phyloP scores from a whole-genome alignment of 2,888 invertebrate species.

The Drosophila fulvimacula region DNA sequence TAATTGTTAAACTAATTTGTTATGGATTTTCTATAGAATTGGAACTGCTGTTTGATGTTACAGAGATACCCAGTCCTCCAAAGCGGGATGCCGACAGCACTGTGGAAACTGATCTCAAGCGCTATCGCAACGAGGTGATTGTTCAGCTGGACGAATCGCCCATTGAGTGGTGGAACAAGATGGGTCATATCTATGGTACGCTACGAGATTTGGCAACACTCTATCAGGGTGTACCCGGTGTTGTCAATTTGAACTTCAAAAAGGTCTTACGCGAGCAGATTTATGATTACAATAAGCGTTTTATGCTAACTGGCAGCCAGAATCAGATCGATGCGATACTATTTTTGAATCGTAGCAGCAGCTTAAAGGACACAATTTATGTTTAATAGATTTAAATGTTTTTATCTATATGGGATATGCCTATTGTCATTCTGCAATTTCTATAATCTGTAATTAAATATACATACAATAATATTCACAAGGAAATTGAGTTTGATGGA shows the following conservation, averaged over 20 bases:
- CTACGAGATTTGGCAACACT: conserved; percentile 77
- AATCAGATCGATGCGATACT: conserved; percentile 78
- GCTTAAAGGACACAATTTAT: conserved; percentile 56
- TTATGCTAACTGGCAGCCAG: conserved; percentile 79
- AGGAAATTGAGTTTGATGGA: background rate
- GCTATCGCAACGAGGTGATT: conserved; percentile 81
- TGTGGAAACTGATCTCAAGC: conserved; percentile 81
- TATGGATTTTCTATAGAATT: conserved; percentile 64
- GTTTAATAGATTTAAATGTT: conserved; percentile 49
- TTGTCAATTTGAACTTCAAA: conserved; percentile 81
- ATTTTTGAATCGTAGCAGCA: conserved; percentile 76
- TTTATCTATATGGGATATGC: conserved; percentile 43
- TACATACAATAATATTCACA: conserved; percentile 19
- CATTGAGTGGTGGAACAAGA: conserved; percentile 83
- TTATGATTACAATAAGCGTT: conserved; percentile 78
- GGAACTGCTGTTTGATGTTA: conserved; percentile 81
- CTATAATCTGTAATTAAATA: conserved; percentile 51
- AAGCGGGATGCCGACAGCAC: conserved; percentile 64
- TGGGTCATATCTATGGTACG: conserved; percentile 80
- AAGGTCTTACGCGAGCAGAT: conserved; percentile 81
- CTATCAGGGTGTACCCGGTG: conserved; percentile 83
- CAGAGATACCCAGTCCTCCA: conserved; percentile 61
- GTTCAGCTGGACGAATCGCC: conserved; percentile 83
- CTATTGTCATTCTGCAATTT: conserved; percentile 23
- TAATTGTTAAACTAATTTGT: conserved; percentile 4